These are phyloP conservation scores for Protosalanx chinensis DNA, from an alignment of 2,797 vertebrate species.

Conservation along the genomic window DNA sequence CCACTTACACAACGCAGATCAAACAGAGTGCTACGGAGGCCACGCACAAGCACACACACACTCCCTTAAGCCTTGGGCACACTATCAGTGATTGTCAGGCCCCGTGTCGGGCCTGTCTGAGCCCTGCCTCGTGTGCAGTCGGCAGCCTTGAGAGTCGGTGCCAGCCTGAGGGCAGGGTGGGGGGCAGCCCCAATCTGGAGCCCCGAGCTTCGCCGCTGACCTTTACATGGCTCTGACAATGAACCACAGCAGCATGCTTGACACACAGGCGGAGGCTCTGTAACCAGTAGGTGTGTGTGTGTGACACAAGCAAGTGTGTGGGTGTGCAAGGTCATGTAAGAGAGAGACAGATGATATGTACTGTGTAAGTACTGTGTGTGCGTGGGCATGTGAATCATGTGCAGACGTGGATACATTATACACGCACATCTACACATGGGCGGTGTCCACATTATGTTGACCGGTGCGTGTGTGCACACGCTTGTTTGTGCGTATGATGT, in stretches of 20 bases:
- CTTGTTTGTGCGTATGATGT: conserved; percentile 12
- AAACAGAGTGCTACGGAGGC: conserved; percentile 40
- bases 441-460: background rate
- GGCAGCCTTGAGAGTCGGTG: conserved; percentile 1
- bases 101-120: background rate
- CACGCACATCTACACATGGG: background rate
- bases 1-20: conserved; percentile 55
- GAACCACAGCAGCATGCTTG: conserved; percentile 4
- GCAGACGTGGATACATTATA: conserved; percentile 6
- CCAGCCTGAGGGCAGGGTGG: background rate
- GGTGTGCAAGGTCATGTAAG: background rate
- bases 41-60: background rate
- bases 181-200: background rate
- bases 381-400: background rate
- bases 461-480: background rate
- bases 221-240: background rate
- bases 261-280: background rate
- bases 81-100: background rate
- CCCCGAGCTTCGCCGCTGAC: background rate
- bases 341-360: too few relatives aligned
- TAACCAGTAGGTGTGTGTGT: background rate
- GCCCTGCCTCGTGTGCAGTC: conserved; percentile 1
- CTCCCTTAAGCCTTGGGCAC: background rate
- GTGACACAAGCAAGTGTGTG: background rate
- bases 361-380: conserved; percentile 1